Percentiles rank a stretch among this genome's conserved stretches.
Evolutionary conservation across 2,113 vertebrate genomes (phyloP).

Genomic region (Dipodomys ordii): DNA sequence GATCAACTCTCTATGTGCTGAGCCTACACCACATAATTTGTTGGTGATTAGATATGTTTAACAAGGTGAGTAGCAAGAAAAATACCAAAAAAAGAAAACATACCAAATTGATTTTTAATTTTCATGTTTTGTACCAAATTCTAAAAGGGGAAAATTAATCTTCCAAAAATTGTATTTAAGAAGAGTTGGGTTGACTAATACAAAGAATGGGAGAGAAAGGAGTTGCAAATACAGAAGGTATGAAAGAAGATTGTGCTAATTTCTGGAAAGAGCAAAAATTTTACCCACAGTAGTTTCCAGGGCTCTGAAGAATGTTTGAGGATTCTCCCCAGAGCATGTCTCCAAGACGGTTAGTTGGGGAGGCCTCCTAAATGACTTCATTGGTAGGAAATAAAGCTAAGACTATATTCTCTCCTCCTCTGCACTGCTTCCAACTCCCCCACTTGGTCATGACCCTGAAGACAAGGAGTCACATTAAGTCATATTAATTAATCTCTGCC

Average conservation of each 20-base stretch:
- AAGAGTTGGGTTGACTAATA: background rate
- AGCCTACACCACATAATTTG: background rate
- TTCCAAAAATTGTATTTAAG: background rate
- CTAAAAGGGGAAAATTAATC: background rate
- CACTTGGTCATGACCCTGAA: background rate
- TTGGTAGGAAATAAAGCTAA: background rate
- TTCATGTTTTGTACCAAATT: background rate
- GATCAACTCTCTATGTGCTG: background rate
- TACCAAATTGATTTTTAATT: background rate
- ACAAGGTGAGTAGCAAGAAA: background rate
- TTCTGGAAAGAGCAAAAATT: background rate
- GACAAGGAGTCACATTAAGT: background rate
- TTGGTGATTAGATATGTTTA: background rate
- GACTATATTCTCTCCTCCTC: background rate
- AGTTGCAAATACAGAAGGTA: background rate
- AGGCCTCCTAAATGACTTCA: no score
- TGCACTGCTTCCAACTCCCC: background rate
- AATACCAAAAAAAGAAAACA: background rate
- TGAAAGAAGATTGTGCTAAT: background rate
- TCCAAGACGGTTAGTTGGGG: background rate
- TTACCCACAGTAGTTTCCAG: background rate
- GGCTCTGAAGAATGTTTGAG: background rate
- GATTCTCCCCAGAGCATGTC: rapidly evolving
- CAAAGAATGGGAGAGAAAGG: background rate
- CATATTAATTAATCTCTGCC: background rate